These are phyloP conservation scores for Drymodes brunneopygia DNA, from an alignment of 2,113 vertebrate species.

Conservation along the genomic window DNA sequence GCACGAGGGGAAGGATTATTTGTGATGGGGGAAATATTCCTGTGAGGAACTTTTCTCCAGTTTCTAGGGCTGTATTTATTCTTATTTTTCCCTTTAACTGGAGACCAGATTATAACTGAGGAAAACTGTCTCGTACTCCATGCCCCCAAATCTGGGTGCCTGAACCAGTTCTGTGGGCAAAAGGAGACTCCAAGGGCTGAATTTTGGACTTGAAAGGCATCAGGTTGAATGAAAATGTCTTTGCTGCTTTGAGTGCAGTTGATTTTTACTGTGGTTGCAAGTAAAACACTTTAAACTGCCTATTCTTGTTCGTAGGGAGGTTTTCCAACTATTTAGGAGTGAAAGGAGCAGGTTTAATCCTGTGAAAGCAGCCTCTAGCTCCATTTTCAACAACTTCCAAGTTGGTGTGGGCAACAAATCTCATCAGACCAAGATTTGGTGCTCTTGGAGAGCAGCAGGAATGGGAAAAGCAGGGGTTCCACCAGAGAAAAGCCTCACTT, in stretches of 20 bases:
- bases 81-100: not conserved
- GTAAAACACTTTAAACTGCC: not conserved
- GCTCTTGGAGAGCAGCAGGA: not conserved
- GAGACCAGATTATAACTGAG: not conserved
- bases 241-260: not conserved
- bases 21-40: not conserved
- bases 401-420: not conserved
- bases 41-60: not conserved
- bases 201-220: not conserved
- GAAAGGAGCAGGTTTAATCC: not conserved
- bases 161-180: not conserved
- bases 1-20: not conserved
- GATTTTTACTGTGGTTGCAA: not conserved
- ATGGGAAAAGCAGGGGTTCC: not conserved
- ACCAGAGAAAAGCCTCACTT: not conserved
- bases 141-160: not conserved
- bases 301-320: not conserved
- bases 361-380: not conserved
- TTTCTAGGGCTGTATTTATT: not conserved
- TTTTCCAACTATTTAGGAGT: not conserved
- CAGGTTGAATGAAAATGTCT: not conserved
- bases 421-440: not conserved
- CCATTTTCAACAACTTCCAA: not conserved
- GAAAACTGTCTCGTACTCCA: accelerated
- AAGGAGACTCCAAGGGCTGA: not conserved